A percentile compares a stretch with the other conserved stretches of the same genome.
Conservation (phyloP, 2,888 invertebrate genomes). For the Phaedon cochleariae region DNA sequence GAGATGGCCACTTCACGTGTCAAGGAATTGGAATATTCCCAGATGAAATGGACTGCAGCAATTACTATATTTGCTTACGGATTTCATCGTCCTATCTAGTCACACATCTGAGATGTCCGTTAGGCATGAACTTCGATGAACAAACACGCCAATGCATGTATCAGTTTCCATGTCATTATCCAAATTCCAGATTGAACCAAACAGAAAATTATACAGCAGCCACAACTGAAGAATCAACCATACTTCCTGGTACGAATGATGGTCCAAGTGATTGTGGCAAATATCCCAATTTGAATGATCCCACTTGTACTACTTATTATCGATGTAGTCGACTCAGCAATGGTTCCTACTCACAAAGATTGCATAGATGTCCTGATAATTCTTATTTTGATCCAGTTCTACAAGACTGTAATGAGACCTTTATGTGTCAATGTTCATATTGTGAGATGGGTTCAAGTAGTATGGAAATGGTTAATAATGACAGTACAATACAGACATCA, state of each 20-base stretch:
- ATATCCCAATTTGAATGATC: conserved; percentile 42
- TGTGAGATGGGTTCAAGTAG: no score
- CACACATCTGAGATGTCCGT: conserved; percentile 56
- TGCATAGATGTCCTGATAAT: conserved; percentile 2
- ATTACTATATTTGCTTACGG: conserved; percentile 35
- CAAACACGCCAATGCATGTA: conserved; percentile 27
- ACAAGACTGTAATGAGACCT: conserved; percentile 60
- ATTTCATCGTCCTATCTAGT: conserved; percentile 7
- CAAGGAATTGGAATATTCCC: background rate
- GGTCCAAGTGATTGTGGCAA: conserved; percentile 33
- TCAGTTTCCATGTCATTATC: conserved; percentile 33
- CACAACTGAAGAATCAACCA: background rate
- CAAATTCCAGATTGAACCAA: background rate
- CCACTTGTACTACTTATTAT: conserved; percentile 46
- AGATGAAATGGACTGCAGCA: conserved; percentile 27
- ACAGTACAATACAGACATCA: no score
- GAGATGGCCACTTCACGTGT: background rate
- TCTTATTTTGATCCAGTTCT: conserved; percentile 59
- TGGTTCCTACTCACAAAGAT: conserved; percentile 55
- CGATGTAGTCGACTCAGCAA: conserved; percentile 44
- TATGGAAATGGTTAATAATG: no score
- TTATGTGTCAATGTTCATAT: no score
- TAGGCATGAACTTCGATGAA: conserved; percentile 36
- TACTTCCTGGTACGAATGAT: conserved; percentile 9
- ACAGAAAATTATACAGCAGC: background rate